phyloP scores from a whole-genome alignment of 2,888 invertebrate genomes.

The Agrochola circellaris region DNA sequence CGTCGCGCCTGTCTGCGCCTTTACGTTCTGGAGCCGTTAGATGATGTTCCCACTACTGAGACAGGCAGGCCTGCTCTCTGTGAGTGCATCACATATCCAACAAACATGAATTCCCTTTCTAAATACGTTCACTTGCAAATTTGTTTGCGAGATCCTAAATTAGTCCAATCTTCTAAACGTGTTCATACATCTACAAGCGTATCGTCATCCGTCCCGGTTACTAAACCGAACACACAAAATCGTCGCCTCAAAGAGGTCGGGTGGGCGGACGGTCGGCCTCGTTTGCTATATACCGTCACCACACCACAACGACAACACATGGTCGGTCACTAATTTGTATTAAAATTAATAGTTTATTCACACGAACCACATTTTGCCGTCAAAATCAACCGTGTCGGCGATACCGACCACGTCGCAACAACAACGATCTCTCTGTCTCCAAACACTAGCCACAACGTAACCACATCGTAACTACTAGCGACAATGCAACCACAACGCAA shows the following conservation, averaged over 20 bases:
- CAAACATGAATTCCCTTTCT: not conserved
- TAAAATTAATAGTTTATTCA: not conserved
- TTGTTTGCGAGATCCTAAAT: not conserved
- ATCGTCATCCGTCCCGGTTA: not conserved
- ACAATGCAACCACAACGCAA: not conserved
- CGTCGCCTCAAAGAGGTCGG: conserved; percentile 5
- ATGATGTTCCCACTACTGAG: not conserved
- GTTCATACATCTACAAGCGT: conserved; percentile 21
- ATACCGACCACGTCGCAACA: not conserved
- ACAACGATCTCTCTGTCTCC: not conserved
- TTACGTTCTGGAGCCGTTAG: no score
- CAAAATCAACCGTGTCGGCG: not conserved
- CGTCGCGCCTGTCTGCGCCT: no score
- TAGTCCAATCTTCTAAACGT: conserved; percentile 26
- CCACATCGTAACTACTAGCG: no score
- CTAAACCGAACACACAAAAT: conserved; percentile 18
- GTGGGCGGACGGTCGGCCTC: conserved; percentile 22
- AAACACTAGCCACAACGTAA: no score
- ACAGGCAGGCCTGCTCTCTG: not conserved
- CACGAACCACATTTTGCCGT: not conserved
- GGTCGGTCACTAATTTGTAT: not conserved
- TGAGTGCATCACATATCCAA: not conserved
- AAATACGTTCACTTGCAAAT: conserved; percentile 2
- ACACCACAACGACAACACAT: not conserved
- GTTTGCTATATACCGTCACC: conserved; percentile 4